phyloP scores from a whole-genome alignment of 2,797 vertebrate genomes.

The Melanotaenia parkinsoni region DNA sequence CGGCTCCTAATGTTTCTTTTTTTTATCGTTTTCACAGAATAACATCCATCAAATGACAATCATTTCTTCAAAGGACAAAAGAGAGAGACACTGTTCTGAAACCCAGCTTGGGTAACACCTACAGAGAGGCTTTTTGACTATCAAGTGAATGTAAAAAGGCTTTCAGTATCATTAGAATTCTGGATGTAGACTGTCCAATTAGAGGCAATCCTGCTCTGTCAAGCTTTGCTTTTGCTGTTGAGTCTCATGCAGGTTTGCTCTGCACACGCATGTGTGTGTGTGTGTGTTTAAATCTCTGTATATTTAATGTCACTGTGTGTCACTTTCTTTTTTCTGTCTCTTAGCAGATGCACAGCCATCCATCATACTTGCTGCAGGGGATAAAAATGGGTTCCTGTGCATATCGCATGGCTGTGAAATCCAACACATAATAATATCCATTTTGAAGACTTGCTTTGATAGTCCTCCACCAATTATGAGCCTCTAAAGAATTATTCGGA shows the following conservation, averaged over 20 bases:
- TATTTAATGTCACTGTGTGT: constrained; percentile 40
- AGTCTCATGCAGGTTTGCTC: constrained; percentile 54
- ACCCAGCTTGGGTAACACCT: constrained; percentile 50
- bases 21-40: constrained; percentile 45
- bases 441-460: constrained; percentile 71
- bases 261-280: constrained; percentile 19
- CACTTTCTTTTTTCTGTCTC: constrained; percentile 32
- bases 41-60: constrained; percentile 58
- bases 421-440: constrained; percentile 59
- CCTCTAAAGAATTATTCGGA: constrained; percentile 59
- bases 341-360: constrained; percentile 20
- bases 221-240: constrained; percentile 37
- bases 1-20: constrained; percentile 6
- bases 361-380: constrained; percentile 5
- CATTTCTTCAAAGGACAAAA: constrained; percentile 59
- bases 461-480: constrained; percentile 56
- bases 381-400: constrained; percentile 1
- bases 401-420: constrained; percentile 43
- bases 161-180: constrained; percentile 67
- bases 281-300: constrained; percentile 29
- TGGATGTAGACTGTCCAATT: constrained; percentile 61
- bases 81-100: constrained; percentile 35
- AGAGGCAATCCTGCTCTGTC: constrained; percentile 58
- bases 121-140: constrained; percentile 61
- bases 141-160: constrained; percentile 68